Percentiles rank a stretch among this genome's conserved stretches.
These are phyloP conservation scores for Microctenopoma lineatum DNA, from an alignment of 2,797 vertebrate genomes.

Conservation along the genomic window DNA sequence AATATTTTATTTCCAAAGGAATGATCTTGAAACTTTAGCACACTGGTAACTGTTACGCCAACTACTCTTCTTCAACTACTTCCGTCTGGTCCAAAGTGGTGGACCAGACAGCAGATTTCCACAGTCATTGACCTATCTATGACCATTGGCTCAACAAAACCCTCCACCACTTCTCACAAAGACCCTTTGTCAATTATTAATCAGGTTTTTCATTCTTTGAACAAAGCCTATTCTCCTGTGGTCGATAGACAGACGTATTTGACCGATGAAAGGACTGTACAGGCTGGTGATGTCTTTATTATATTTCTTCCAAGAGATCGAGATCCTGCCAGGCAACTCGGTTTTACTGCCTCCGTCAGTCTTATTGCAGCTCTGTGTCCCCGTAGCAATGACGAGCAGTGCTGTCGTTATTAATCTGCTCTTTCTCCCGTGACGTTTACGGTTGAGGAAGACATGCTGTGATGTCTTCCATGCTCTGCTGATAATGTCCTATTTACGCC, in stretches of 20 bases:
- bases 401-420: conserved; percentile 52
- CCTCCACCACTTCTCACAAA: no score
- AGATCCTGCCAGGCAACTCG: no score
- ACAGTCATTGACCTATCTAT: background rate
- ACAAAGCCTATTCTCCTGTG: no score
- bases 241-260: conserved; percentile 9
- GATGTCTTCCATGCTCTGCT: background rate
- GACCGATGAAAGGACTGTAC: conserved; percentile 31
- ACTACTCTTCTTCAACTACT: background rate
- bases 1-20: no score
- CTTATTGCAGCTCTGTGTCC: conserved; percentile 32
- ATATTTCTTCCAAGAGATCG: no score
- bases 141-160: background rate
- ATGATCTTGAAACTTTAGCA: no score
- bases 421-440: conserved; percentile 16
- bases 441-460: conserved; percentile 27
- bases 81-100: background rate
- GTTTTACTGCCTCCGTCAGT: conserved; percentile 20
- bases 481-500: background rate
- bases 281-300: conserved; percentile 27
- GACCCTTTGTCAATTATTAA: no score
- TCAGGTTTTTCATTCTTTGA: no score
- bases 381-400: conserved; percentile 16
- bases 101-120: background rate
- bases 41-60: no score